Percentiles rank a stretch among this genome's conserved stretches.
Conservation (phyloP, 2,797 vertebrate genomes). For the Todus mexicanus region DNA sequence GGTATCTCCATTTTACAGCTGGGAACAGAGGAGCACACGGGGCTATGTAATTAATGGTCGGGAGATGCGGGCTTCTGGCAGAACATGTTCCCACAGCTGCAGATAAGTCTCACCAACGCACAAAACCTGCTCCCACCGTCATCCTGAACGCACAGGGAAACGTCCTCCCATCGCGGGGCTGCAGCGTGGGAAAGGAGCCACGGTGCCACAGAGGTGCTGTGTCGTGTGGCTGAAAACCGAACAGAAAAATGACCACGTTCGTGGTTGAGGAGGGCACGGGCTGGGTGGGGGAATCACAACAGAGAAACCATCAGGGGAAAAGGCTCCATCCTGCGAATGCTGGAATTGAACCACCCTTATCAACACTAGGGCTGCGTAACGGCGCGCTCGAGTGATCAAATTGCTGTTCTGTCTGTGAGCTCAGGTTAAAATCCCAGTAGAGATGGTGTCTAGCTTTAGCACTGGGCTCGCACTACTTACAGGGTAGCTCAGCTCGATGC, state of each 20-base stretch:
- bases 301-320: not conserved
- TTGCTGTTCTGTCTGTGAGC: not conserved
- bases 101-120: not conserved
- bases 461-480: not conserved
- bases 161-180: rapidly evolving
- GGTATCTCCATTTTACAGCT: not conserved
- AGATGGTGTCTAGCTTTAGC: not conserved
- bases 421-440: not conserved
- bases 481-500: not conserved
- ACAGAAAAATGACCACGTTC: not conserved
- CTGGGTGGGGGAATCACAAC: not conserved
- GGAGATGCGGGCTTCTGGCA: not conserved
- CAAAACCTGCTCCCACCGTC: not conserved
- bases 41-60: not conserved
- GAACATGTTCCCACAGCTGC: not conserved
- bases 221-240: not conserved
- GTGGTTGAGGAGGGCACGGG: not conserved
- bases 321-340: not conserved
- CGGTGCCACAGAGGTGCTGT: not conserved
- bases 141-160: not conserved
- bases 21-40: not conserved
- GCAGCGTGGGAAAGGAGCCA: not conserved
- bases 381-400: rapidly evolving
- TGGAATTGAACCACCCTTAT: not conserved
- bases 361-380: not conserved